phyloP scores from a whole-genome alignment of 1,140 invertebrate species.

The Ips nitidus region DNA sequence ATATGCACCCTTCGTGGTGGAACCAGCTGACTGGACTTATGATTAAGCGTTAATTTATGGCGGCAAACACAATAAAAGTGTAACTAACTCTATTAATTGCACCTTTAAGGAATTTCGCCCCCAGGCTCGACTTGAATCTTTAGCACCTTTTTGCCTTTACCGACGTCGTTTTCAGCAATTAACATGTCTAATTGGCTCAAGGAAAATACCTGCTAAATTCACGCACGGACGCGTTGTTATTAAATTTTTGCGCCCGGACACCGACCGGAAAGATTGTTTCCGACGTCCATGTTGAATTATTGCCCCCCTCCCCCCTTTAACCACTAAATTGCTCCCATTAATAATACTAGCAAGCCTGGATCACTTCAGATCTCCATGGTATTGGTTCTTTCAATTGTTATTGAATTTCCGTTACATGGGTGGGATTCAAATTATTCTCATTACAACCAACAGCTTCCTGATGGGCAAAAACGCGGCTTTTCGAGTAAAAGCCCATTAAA shows the following conservation, averaged over 20 bases:
- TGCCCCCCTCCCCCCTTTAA: not conserved
- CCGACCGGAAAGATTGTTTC: constrained; percentile 30
- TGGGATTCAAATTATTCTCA: too few species aligned
- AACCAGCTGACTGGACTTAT: not conserved
- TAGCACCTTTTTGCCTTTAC: constrained; percentile 18
- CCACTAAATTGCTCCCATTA: not conserved
- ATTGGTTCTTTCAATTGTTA: too few species aligned
- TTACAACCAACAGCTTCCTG: too few species aligned
- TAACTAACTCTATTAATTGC: not conserved
- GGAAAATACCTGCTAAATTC: constrained; percentile 21
- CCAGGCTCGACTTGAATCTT: constrained; percentile 8
- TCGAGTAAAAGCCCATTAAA: too few species aligned
- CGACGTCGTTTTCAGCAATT: constrained; percentile 19
- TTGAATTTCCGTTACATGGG: too few species aligned
- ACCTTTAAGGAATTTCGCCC: constrained; percentile 3
- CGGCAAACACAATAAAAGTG: not conserved
- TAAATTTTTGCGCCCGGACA: constrained; percentile 19
- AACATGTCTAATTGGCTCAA: constrained; percentile 29
- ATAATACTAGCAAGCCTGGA: not conserved
- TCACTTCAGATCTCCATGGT: too few species aligned
- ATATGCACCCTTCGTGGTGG: too few species aligned
- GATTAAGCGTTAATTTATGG: not conserved
- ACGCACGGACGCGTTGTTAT: constrained; percentile 33
- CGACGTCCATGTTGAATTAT: constrained; percentile 18
- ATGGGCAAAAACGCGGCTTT: too few species aligned